Base-by-base conservation (phyloP, 2,113 vertebrate species). In the Laticauda laticaudata region DNA sequence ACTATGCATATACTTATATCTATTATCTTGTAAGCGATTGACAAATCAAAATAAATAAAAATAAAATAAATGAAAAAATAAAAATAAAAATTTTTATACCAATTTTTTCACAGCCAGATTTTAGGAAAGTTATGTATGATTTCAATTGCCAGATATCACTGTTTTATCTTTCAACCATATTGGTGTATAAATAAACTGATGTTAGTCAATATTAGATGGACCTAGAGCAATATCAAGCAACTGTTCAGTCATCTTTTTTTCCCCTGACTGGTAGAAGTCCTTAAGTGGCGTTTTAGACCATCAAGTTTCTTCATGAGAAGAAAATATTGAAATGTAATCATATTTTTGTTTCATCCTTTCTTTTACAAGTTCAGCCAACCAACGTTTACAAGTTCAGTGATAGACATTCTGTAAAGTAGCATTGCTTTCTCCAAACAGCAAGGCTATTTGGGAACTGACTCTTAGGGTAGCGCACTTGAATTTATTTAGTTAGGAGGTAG, bases 141-240 rank as follows among this genome's bases (percentile, higher is more conserved):
- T 93, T 87, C 53, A 88, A 93, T 94, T 95, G 91, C 87, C 92
- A 54, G 48, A 18, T 93, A 91, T 91, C 93, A 39, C 85, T 20
- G 69, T 95, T 94, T 95, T 57, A 87, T 81, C 90, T 95, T 54
- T 93, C 91, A 94, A 91, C 90, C 85, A 94, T 56, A 89, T 48
- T 56, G 85, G 61, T 92, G 86, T 0, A 54, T 53, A 95, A 53
- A 59, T 88, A 96, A 43, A 4, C 21, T 93, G 95, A 94, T 39
- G 87, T 48, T 88, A 81, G 85, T 89, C 87, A 94, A 24, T 90
- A 91, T 93, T 11, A 29, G 88, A 94, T 94, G 69, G 7, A 0
- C 1, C 34, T 23, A 39, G 91, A 91, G 91, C 88, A 9, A 11
- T 90, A 7, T 0, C 0, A 95, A 45, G 51, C 91, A 89, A 92